These are phyloP conservation scores for Setipinna tenuifilis DNA, from an alignment of 2,797 vertebrate species.

Conservation along the genomic window DNA sequence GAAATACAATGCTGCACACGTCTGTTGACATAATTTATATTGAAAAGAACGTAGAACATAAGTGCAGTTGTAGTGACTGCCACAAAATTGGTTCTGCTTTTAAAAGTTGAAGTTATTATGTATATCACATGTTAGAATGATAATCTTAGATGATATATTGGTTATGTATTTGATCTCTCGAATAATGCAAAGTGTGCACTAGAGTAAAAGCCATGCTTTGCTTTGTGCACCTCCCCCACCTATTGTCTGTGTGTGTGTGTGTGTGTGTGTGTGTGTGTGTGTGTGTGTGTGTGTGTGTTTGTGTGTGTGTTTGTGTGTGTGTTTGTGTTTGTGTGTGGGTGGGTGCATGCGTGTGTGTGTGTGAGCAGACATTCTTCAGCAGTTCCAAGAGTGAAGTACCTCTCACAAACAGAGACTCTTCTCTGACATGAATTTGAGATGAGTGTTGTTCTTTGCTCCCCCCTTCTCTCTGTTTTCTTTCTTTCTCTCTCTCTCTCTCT, in stretches of 20 bases:
- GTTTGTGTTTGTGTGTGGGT: neutral
- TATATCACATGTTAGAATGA: neutral
- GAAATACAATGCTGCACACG: neutral
- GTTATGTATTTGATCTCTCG: neutral
- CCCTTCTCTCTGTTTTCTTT: neutral
- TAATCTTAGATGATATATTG: neutral
- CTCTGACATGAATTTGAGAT: slow-evolving; percentile 16
- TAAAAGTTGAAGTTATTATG: neutral
- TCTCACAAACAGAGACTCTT: neutral
- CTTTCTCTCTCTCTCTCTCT: no score
- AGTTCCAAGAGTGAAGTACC: neutral
- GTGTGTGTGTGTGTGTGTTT: neutral
- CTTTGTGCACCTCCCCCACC: neutral
- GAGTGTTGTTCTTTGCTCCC: neutral
- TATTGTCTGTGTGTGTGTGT: neutral
- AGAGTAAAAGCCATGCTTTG: neutral
- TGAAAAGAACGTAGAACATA: neutral
- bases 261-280: slow-evolving; percentile 5
- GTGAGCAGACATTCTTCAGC: neutral
- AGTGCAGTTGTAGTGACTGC: neutral
- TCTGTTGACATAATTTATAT: neutral
- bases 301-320: neutral
- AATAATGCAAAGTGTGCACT: neutral
- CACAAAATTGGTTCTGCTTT: neutral
- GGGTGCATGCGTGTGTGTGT: no score